Conservation (phyloP, 2,797 vertebrate species). For the Lithobates pipiens region DNA sequence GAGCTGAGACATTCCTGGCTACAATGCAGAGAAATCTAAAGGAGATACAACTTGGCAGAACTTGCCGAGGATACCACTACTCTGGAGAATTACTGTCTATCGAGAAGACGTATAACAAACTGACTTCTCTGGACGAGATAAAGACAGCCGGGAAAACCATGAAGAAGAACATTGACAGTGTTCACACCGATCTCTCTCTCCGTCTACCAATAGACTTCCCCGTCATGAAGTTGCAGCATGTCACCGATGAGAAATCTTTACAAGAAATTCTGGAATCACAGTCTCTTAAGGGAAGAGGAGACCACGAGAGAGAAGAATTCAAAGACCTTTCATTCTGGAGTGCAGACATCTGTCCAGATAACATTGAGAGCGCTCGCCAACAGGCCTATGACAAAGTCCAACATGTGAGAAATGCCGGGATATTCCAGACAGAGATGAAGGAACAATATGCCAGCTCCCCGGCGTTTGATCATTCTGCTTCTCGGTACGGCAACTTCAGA, state of each 20-base stretch:
- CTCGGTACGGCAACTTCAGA: constrained; percentile 7
- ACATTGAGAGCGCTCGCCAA: neutral
- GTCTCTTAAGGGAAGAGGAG: neutral
- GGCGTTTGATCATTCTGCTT: neutral
- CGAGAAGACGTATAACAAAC: neutral
- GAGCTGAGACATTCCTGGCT: too few species aligned
- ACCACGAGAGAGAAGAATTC: constrained; percentile 4
- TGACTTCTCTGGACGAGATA: neutral
- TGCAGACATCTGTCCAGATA: neutral
- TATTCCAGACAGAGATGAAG: neutral
- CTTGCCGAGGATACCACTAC: neutral
- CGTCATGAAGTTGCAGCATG: constrained; percentile 5
- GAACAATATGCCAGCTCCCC: constrained; percentile 2
- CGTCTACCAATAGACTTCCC: neutral
- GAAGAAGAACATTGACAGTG: neutral
- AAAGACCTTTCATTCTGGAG: constrained; percentile 19
- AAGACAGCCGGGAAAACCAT: neutral
- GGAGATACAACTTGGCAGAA: neutral
- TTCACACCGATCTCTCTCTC: neutral
- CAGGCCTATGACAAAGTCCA: neutral
- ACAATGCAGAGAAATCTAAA: too few species aligned
- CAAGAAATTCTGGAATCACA: neutral
- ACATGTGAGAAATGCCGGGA: neutral
- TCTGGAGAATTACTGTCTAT: neutral
- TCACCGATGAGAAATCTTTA: neutral